These are phyloP conservation scores for Petrolisthes manimaculis DNA, from an alignment of 2,888 invertebrate genomes.

Conservation along the genomic window DNA sequence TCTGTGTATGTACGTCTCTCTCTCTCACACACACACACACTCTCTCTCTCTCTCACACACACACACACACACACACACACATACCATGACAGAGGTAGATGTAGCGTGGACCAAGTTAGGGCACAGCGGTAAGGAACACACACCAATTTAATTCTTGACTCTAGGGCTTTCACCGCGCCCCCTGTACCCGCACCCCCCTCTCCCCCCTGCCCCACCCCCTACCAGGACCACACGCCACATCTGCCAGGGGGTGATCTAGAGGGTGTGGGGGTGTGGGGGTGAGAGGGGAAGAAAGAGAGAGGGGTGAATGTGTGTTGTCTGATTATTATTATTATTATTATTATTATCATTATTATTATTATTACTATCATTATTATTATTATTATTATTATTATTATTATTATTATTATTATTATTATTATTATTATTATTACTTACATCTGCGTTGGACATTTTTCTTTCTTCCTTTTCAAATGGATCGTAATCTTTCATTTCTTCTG, in stretches of 20 bases:
- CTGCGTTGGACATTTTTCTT: too few species aligned
- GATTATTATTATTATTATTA: too few species aligned
- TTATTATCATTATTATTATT: too few species aligned
- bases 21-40: not conserved
- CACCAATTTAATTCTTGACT: conserved; percentile 36
- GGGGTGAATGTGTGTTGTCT: not conserved
- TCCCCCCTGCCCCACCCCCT: conserved; percentile 22
- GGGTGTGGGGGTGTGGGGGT: not conserved
- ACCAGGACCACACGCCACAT: conserved; percentile 34
- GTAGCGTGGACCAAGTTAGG: conserved; percentile 50
- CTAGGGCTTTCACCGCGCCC: conserved; percentile 15
- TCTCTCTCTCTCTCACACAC: not conserved
- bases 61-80: conserved; percentile 3
- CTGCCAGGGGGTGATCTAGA: conserved; percentile 46
- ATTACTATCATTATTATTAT: too few species aligned
- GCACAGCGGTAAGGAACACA: conserved; percentile 47
- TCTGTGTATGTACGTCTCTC: not conserved
- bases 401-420: too few species aligned
- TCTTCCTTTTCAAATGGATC: not conserved
- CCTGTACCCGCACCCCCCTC: too few species aligned
- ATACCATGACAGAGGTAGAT: conserved; percentile 47
- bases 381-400: too few species aligned
- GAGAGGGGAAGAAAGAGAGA: not conserved
- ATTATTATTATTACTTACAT: too few species aligned
- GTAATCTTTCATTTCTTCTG: not conserved